Evolutionary conservation across 2,797 vertebrate genomes (phyloP).

Genomic region (Aphelocoma californica): DNA sequence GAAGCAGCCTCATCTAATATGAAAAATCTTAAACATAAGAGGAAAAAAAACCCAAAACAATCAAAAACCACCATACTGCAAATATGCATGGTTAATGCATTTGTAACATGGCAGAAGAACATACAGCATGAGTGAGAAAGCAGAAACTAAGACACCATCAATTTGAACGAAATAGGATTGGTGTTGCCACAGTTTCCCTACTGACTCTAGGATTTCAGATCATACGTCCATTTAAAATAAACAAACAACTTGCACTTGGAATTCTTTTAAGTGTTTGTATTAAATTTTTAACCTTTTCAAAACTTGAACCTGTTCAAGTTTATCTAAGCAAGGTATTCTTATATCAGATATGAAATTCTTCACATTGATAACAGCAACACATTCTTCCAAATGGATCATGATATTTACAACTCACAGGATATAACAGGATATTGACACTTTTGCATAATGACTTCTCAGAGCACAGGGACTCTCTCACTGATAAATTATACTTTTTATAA

Average conservation of each 20-base stretch:
- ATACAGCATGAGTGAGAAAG: neutral
- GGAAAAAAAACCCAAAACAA: neutral
- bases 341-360: neutral
- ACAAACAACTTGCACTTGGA: neutral
- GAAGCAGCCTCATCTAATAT: neutral
- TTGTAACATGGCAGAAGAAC: neutral
- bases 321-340: neutral
- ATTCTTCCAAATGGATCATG: rapidly evolving
- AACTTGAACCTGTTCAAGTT: neutral
- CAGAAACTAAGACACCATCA: neutral
- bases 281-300: neutral
- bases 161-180: neutral
- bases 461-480: neutral
- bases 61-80: neutral
- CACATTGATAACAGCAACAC: neutral
- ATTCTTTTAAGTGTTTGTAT: neutral
- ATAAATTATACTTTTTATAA: neutral
- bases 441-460: neutral
- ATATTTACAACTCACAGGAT: neutral
- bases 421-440: neutral
- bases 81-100: neutral
- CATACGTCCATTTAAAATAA: neutral
- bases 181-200: neutral
- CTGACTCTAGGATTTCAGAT: neutral
- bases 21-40: neutral